Evolutionary conservation across 2,797 vertebrate genomes (phyloP).

Genomic region (Aplochiton taeniatus): DNA sequence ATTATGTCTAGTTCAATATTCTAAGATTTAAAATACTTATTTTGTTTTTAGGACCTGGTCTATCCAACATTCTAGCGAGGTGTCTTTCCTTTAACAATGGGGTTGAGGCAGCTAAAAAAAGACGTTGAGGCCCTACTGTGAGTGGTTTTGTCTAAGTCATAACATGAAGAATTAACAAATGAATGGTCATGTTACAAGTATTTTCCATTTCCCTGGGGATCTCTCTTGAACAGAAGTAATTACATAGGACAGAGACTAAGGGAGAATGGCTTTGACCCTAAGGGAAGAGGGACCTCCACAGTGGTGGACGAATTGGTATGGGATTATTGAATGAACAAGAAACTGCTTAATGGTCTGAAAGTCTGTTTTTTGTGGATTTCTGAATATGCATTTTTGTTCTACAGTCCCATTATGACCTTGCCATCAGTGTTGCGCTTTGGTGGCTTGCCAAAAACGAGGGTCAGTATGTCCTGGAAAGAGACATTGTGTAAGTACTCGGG

Average conservation of each 20-base stretch:
- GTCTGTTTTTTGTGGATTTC: neutral
- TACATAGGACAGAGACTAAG: slow-evolving; percentile 84
- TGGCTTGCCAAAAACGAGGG: slow-evolving; percentile 74
- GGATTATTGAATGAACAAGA: neutral
- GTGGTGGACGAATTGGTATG: slow-evolving; percentile 86
- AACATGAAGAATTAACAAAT: neutral
- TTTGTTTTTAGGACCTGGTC: neutral
- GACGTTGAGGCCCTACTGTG: slow-evolving; percentile 71
- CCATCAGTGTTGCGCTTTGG: slow-evolving; percentile 77
- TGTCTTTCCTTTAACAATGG: slow-evolving; percentile 53
- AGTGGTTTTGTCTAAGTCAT: slow-evolving; percentile 44
- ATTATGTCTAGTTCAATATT: neutral
- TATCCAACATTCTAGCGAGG: neutral
- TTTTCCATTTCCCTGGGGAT: neutral
- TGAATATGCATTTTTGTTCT: slow-evolving; percentile 10
- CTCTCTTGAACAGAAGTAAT: slow-evolving; percentile 68
- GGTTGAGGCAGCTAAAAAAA: slow-evolving; percentile 64
- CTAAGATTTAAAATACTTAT: too few species aligned
- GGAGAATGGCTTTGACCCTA: slow-evolving; percentile 86
- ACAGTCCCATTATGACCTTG: slow-evolving; percentile 86
- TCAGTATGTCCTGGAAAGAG: slow-evolving; percentile 41
- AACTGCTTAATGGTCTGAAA: neutral
- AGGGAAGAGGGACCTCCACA: slow-evolving; percentile 75
- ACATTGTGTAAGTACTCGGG: slow-evolving; percentile 61
- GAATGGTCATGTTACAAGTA: neutral